Base-by-base conservation (phyloP, 2,797 vertebrate genomes). In the Tamandua tetradactyla region DNA sequence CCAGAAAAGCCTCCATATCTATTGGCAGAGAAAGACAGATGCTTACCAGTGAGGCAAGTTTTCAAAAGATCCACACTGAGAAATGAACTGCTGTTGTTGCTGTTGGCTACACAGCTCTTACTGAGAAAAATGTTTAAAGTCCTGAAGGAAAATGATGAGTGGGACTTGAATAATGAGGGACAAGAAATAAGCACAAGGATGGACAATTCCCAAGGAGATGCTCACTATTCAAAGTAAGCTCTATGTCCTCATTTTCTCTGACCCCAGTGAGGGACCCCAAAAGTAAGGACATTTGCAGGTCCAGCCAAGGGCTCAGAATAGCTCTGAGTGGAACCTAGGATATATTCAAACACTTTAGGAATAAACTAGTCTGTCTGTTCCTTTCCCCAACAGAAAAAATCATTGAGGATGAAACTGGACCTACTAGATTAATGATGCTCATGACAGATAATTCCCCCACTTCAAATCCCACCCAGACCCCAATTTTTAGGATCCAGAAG, bases 11-110 rank as follows among this genome's bases (percentile, higher is more conserved):
- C n/a, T 82, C 74, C 55, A 44, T 82, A 68, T 52, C 83, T 88
- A 32, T 57, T 0, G 1, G 90, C 71, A 89, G 87, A 94, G 94
- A 94, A 78, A 97, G 96, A 92, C 66, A 81, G 79, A 87, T 72
- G 69, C 71, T 59, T 71, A 49, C 92, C 90, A 37, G 55, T 3
- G 30, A 94, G 78, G 93, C 95, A 93, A 40, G 61, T 52, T 90
- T 95, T 93, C 12, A 83, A 85, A 92, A 92, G 59, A 68, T 42
- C 71, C 59, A n/a, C 35, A n/a, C 30, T 20, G 47, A 94, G 14
- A 87, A 61, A 84, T 74, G 49, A 72, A 2, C 20, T 11, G 27
- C 52, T 83, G 6, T 82, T 1, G 0, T 52, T 49, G 69, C n/a
- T 75, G 8, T 35, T 47, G 55, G 74, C 62, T n/a, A 59, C 3